phyloP scores from a whole-genome alignment of 2,797 vertebrate genomes.

The Etheostoma perlongum region DNA sequence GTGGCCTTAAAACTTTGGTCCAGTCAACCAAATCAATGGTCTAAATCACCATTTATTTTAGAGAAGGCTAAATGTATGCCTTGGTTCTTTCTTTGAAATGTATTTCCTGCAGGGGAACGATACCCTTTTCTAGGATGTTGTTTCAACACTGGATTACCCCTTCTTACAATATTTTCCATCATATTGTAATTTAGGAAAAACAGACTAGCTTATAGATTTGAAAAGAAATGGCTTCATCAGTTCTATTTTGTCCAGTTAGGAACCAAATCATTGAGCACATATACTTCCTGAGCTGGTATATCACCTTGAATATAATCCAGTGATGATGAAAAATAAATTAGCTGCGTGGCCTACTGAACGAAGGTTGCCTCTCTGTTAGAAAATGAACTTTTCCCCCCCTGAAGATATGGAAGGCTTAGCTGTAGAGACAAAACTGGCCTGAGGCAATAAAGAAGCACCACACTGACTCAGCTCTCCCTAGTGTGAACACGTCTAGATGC shows the following conservation, averaged over 20 bases:
- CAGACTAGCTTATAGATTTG: neutral
- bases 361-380: constrained; percentile 61
- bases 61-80: neutral
- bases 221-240: constrained; percentile 3
- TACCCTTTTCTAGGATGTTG: neutral
- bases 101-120: neutral
- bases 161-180: neutral
- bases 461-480: constrained; percentile 77
- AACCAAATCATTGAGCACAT: neutral
- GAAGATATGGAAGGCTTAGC: constrained; percentile 73
- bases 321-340: constrained; percentile 65
- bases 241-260: constrained; percentile 23
- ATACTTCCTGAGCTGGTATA: constrained; percentile 22
- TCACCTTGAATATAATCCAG: constrained; percentile 67
- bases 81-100: neutral
- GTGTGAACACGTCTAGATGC: constrained; percentile 64
- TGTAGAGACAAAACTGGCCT: constrained; percentile 78
- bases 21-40: neutral
- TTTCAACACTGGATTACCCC: neutral
- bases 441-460: constrained; percentile 74
- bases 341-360: constrained; percentile 68
- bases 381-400: constrained; percentile 78
- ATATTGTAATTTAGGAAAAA: constrained; percentile 8
- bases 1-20: neutral
- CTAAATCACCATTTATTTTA: neutral